Conservation (phyloP, 2,888 invertebrate genomes). For the Sminthurides aquaticus region DNA sequence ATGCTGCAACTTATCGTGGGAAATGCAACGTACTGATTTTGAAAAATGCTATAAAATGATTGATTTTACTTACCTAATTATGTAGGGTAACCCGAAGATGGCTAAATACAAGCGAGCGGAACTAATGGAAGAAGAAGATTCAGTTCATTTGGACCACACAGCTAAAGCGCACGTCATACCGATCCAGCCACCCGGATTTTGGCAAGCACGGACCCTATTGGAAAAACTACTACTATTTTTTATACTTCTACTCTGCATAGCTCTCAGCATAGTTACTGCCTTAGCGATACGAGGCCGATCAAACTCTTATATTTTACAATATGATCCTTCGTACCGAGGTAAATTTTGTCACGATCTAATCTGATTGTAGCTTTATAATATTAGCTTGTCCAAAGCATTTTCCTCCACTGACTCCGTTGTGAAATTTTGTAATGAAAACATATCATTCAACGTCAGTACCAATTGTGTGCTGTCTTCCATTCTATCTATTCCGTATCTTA, state of each 20-base stretch:
- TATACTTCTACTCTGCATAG: slow-evolving; percentile 27
- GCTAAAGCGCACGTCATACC: slow-evolving; percentile 36
- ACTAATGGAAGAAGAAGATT: slow-evolving; percentile 41
- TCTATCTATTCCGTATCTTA: no score
- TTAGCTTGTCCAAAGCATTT: no score
- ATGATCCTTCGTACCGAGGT: slow-evolving; percentile 11
- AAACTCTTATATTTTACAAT: slow-evolving; percentile 1
- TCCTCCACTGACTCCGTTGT: no score
- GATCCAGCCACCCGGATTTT: slow-evolving; percentile 39
- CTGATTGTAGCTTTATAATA: no score
- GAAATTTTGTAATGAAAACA: no score
- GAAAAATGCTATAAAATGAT: no score
- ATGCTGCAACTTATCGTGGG: no score
- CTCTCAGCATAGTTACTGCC: slow-evolving; percentile 22
- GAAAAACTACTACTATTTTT: slow-evolving; percentile 39
- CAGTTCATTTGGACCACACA: slow-evolving; percentile 36
- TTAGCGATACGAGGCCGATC: slow-evolving; percentile 10
- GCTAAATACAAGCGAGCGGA: slow-evolving; percentile 43
- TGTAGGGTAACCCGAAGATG: slow-evolving; percentile 29
- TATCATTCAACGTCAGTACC: no score
- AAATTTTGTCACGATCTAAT: no score
- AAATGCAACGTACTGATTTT: no score
- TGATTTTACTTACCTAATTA: no score
- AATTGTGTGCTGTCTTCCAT: no score
- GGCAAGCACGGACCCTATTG: slow-evolving; percentile 37